These are phyloP conservation scores for Polia nebulosa DNA, from an alignment of 2,888 invertebrate species.

Conservation along the genomic window DNA sequence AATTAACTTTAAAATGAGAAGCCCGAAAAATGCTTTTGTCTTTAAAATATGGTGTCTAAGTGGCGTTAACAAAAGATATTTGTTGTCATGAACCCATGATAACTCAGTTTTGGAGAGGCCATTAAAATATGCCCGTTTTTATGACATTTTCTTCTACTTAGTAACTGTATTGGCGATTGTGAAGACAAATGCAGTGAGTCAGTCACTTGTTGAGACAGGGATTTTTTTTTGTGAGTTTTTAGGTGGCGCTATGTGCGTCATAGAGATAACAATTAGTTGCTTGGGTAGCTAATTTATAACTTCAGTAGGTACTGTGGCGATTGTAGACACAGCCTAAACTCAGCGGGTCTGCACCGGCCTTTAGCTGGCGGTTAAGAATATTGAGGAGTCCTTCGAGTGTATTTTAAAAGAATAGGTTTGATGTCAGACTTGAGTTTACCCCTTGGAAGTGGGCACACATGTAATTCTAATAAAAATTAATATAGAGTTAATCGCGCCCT, in stretches of 20 bases:
- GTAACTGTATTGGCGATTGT: background rate
- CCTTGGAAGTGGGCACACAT: no score
- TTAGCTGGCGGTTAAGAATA: no score
- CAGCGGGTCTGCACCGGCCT: no score
- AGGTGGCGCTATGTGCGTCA: background rate
- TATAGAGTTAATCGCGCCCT: no score
- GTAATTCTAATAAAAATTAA: no score
- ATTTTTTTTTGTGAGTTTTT: background rate
- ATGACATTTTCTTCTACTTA: background rate
- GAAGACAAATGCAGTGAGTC: background rate
- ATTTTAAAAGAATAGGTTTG: no score
- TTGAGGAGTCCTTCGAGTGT: no score
- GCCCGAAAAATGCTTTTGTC: constrained; percentile 68
- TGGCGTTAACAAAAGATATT: constrained; percentile 45
- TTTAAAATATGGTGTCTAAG: constrained; percentile 57
- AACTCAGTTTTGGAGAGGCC: constrained; percentile 14
- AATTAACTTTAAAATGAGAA: constrained; percentile 73
- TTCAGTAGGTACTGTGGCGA: no score
- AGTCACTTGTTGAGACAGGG: background rate
- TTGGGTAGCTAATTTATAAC: no score
- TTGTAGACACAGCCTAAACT: no score
- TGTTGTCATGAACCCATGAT: constrained; percentile 4
- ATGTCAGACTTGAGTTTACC: no score
- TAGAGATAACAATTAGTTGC: background rate
- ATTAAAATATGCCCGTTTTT: constrained; percentile 7